Evolutionary conservation across 2,888 invertebrate genomes (phyloP), one percentile per base, ranked within the genome.

Genomic region (Folsomia manolachei): DNA sequence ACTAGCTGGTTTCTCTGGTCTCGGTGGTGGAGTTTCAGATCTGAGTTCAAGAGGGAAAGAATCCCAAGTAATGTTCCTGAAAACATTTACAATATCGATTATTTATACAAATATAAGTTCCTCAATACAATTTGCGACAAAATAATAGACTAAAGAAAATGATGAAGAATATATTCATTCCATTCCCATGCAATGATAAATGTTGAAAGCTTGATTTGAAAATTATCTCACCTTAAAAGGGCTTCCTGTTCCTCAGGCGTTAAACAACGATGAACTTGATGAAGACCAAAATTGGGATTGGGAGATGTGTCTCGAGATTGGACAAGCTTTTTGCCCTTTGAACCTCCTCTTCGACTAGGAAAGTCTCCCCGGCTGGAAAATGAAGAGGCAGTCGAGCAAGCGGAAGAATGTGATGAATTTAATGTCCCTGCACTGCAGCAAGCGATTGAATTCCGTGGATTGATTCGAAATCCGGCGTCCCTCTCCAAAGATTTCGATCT

Each of bases 211-310:
- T n/a, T n/a, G n/a, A n/a, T n/a, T n/a, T n/a, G n/a, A n/a, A n/a
- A n/a, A n/a, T n/a, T n/a, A n/a, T n/a, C n/a, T n/a, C n/a, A n/a
- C n/a, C n/a, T 66, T n/a, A 78, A 61, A 14, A 80, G 63, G 23
- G 78, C 78, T 66, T 79, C 78, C 62, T 79, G 78, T 67, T 80
- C 79, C 14, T 68, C 66, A 18, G 74, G 74, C 69, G 76, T 80
- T 63, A 80, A 66, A 25, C 69, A 64, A 4, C 78, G 76, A 11
- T 77, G 74, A 25, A 80, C 74, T 23, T 75, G 69, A 51, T 75
- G 72, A 4, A 56, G 18, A n/a, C 56, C 56, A 56, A 56, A 56
- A n/a, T 56, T 56, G 19, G 56, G 19, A 56, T 56, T 56, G 4
- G 56, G 11, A 14, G 39, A 39, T 39, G 39, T 39, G 39, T 4